Evolutionary conservation across 92 coral and sea anemone species (phyloP).

Genomic region (Bergia puertoricense): DNA sequence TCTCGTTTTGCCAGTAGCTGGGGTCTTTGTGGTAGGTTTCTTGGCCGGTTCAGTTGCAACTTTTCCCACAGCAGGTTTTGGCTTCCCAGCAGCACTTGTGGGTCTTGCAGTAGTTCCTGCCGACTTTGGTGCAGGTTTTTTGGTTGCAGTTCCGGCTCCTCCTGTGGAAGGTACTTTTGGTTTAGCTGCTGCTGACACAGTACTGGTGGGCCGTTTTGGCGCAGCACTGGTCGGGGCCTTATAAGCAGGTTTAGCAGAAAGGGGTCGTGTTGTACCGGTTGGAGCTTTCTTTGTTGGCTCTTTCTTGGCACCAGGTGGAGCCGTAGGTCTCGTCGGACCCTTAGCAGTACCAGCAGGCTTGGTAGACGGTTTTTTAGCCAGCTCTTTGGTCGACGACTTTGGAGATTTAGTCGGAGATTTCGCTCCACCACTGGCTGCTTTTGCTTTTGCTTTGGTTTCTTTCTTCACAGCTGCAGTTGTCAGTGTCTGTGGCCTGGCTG

Average conservation of each 20-base stretch:
- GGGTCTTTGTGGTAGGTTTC: background rate
- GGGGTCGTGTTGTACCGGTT: slow-evolving; percentile 9
- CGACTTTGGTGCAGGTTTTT: slow-evolving; percentile 1
- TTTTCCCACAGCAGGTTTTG: slow-evolving; percentile 1
- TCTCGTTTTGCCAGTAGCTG: slow-evolving; percentile 22
- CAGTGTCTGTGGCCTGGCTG: slow-evolving; percentile 18
- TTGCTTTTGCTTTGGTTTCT: slow-evolving; percentile 22
- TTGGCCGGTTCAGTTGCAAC: slow-evolving; percentile 7
- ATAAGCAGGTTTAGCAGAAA: slow-evolving; percentile 25
- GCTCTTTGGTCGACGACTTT: slow-evolving; percentile 30
- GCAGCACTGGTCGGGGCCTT: background rate
- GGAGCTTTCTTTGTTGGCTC: slow-evolving; percentile 19
- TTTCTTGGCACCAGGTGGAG: slow-evolving; percentile 3
- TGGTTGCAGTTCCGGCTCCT: slow-evolving; percentile 5
- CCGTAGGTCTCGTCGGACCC: background rate
- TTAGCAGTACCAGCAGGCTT: slow-evolving; percentile 9
- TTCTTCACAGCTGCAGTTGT: background rate
- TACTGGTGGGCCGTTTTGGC: background rate
- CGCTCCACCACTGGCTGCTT: background rate
- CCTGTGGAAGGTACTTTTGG: slow-evolving; percentile 14
- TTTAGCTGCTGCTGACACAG: background rate
- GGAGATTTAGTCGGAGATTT: slow-evolving; percentile 33
- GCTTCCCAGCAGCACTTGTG: slow-evolving; percentile 12
- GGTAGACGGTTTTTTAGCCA: background rate
- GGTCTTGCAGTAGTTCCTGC: slow-evolving; percentile 29